Conservation (phyloP, 53 echinoderm and acorn worm genomes). For the Glandiceps talaboti region DNA sequence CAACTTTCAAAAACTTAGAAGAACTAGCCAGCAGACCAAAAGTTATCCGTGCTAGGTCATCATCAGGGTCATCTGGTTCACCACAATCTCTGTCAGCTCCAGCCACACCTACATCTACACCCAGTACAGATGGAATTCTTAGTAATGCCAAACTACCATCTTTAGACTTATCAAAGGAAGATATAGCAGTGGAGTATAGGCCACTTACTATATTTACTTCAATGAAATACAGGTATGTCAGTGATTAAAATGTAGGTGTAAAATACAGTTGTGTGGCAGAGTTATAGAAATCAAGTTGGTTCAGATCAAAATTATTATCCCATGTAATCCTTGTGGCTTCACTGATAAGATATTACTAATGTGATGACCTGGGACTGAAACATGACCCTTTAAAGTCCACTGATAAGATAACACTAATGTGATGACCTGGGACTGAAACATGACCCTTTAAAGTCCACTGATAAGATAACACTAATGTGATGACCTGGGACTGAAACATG, state of each 20-base stretch:
- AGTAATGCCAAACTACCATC: not conserved
- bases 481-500: too few species aligned
- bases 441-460: too few species aligned
- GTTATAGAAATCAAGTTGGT: too few species aligned
- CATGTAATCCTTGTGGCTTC: too few species aligned
- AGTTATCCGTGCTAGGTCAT: conserved; percentile 18
- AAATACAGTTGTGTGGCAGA: too few species aligned
- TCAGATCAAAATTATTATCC: too few species aligned
- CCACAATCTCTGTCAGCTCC: not conserved
- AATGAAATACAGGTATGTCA: not conserved
- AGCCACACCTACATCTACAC: not conserved
- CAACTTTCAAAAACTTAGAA: conserved; percentile 76
- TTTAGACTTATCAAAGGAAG: not conserved
- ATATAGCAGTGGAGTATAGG: not conserved
- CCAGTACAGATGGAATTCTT: not conserved
- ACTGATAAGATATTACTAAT: too few species aligned
- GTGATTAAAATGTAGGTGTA: not conserved
- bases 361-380: too few species aligned
- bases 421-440: too few species aligned
- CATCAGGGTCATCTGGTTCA: conserved; percentile 11
- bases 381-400: too few species aligned
- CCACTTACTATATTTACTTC: not conserved
- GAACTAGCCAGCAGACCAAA: conserved; percentile 59
- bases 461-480: too few species aligned
- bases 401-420: too few species aligned